Base-by-base conservation (phyloP, 2,888 invertebrate species). In the Agrotis exclamationis region DNA sequence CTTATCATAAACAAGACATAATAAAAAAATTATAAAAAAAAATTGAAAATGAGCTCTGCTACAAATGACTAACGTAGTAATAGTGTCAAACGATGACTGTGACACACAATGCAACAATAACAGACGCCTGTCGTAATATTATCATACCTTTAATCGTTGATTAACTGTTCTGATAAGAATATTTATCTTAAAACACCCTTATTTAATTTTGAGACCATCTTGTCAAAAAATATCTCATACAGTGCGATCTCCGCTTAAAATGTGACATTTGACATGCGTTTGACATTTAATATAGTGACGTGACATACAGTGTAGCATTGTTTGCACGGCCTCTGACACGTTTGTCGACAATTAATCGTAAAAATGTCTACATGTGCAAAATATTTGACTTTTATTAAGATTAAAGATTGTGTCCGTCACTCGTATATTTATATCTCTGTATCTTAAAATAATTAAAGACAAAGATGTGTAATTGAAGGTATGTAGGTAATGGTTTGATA, bases 231-330 rank as follows among this genome's bases (percentile, higher is more conserved):
- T 14, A n/a, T 24, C 58, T 44, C 18, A 24, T 44, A 58, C 39
- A 7, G 44, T 66, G 56, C 39, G 63, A 44, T 57, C 24, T 39
- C 13, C 33, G 20, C 48, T 33, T 24, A 60, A 67, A 48, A 64
- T 53, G 58, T 71, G 63, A 68, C 64, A 24, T 59, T 54, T 56
- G 51, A 56, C 74, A 74, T 62, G 51, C 60, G 20, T 63, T 63
- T 74, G 70, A 53, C 80, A 75, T 80, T 80, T 68, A 48, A 48
- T 33, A 47, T 44, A 24, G 48, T 75, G 48, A 75, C 51, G 51
- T 62, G 53, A 60, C 24, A 9, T 13, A 57, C 14, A 59, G 22
- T 48, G 14, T 33, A 51, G 9, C 28, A 60, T 57, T 60, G 58
- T 63, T 60, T 14, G 58, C 54, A 58, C 20, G 2, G 48, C 33